Base-by-base conservation (phyloP, 2,888 invertebrate genomes). In the Nudaria mundana region DNA sequence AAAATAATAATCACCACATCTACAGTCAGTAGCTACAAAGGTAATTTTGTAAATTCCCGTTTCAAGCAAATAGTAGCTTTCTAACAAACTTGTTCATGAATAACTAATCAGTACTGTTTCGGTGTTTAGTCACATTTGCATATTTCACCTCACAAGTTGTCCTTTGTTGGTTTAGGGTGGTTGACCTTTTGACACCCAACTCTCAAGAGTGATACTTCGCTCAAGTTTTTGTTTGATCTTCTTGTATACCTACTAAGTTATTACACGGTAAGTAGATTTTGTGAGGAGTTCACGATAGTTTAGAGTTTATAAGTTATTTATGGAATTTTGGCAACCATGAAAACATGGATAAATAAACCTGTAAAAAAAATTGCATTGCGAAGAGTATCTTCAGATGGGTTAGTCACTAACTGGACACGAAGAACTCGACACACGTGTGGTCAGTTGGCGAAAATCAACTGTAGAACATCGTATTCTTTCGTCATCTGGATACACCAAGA, bases 41-140 rank as follows among this genome's bases (percentile, higher is more conserved):
- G 13, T 10, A 18, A 29, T 11, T 5, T 30, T 37, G 6, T n/a
- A 18, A 14, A 12, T 4, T 15, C 5, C 14, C 12, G 15, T 23
- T 30, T n/a, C 16, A 33, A 33, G 33, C 16, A 37, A 30, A 20
- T n/a, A 6, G 26, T 18, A 22, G 14, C n/a, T 33, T n/a, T 33
- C 23, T 43, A 23, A 3, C 8, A 24, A 23, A 23, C 33, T 44
- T 32, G 36, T 25, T 58, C 55, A 35, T 51, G 55, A 24, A n/a
- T 38, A 39, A 49, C 40, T 48, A 37, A 51, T 51, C 47, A 49
- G 44, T 38, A 35, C 52, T 31, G 40, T 48, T 47, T 40, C 48
- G 49, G 56, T 52, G 63, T 60, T 63, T 63, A 63, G 58, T 51
- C 44, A 48, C 54, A 63, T 63, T 63, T 52, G 61, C 62, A 63